Evolutionary conservation across 2,888 invertebrate species (phyloP).

Genomic region (Drosophila basisetae): DNA sequence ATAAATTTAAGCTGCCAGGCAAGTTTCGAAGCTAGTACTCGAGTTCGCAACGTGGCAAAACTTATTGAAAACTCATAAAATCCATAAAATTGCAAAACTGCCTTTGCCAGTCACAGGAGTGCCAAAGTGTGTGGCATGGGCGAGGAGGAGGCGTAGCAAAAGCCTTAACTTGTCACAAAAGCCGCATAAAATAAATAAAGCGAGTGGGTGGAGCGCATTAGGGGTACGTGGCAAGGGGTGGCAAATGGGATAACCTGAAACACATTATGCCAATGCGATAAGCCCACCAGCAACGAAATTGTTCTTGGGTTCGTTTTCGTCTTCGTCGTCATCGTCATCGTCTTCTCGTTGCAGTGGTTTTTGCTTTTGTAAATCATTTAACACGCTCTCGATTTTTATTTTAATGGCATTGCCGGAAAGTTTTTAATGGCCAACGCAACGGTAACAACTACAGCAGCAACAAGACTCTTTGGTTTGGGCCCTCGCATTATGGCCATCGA

Average conservation of each 20-base stretch:
- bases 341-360: slow-evolving; percentile 2
- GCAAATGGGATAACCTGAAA: slow-evolving; percentile 53
- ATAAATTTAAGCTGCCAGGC: slow-evolving; percentile 15
- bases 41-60: slow-evolving; percentile 36
- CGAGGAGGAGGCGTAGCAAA: slow-evolving; percentile 24
- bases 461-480: slow-evolving; percentile 1
- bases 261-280: slow-evolving; percentile 64
- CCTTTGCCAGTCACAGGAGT: slow-evolving; percentile 9
- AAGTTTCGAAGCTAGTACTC: neutral
- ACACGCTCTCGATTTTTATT: slow-evolving; percentile 78
- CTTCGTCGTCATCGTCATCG: slow-evolving; percentile 1
- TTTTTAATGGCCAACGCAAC: slow-evolving; percentile 68
- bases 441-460: slow-evolving; percentile 21
- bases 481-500: slow-evolving; percentile 54
- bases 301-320: slow-evolving; percentile 43
- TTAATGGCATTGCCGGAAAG: slow-evolving; percentile 73
- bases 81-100: slow-evolving; percentile 58
- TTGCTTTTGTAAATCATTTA: slow-evolving; percentile 72
- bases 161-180: slow-evolving; percentile 62
- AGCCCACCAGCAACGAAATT: slow-evolving; percentile 56
- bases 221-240: neutral
- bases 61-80: slow-evolving; percentile 75
- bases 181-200: slow-evolving; percentile 58
- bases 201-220: neutral
- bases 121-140: neutral